phyloP scores from a whole-genome alignment of 2,113 vertebrate genomes.

The Mesembrinibis cayennensis region DNA sequence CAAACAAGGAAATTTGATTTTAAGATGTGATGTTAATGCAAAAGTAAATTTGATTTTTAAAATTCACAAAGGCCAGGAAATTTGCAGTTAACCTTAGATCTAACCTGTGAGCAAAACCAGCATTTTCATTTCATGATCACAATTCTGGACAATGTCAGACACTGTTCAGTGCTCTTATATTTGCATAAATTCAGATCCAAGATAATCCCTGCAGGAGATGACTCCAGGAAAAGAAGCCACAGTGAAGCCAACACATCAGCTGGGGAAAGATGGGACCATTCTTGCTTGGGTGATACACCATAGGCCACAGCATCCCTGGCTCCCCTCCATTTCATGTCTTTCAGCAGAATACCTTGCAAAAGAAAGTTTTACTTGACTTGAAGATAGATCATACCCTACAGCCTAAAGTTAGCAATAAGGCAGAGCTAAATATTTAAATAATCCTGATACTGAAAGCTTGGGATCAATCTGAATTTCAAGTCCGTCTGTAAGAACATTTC shows the following conservation, averaged over 20 bases:
- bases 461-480: neutral
- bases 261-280: neutral
- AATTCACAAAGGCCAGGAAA: neutral
- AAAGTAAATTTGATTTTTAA: slow-evolving; percentile 8
- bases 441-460: neutral
- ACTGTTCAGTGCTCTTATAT: neutral
- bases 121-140: neutral
- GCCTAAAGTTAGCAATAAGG: neutral
- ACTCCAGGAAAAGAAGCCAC: neutral
- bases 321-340: neutral
- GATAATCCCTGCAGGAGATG: neutral
- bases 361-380: neutral
- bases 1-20: neutral
- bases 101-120: neutral
- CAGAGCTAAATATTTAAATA: neutral
- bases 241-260: neutral
- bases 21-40: neutral
- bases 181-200: neutral
- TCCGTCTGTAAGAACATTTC: neutral
- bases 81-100: neutral
- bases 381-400: neutral
- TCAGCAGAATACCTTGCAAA: neutral
- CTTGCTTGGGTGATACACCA: neutral
- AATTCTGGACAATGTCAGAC: neutral
- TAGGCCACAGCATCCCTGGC: neutral